Base-by-base conservation (phyloP, 2,797 vertebrate species). In the Miichthys miiuy region DNA sequence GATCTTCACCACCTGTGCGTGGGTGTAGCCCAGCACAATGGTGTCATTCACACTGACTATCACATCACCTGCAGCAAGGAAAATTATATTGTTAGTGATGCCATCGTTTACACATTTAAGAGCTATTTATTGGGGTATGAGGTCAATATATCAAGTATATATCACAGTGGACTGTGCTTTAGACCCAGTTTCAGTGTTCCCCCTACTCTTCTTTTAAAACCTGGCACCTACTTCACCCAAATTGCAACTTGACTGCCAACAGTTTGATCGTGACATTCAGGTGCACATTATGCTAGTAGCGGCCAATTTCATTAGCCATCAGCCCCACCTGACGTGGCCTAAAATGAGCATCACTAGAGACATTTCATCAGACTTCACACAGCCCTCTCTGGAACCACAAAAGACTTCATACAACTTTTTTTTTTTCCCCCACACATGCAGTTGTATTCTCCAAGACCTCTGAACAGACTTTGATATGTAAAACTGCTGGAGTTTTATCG, bases 1-100 rank as follows among this genome's bases (percentile, higher is more conserved):
- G 95, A 99, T 99, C 93, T 99, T 99, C 85, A 99, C 98, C 83
- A 99, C 98, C 91, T 99, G 97, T 61, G 98, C 98, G 1, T 99
- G 98, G 0, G 98, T 99, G 94, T 99, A 97, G 76, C 98, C 98
- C 91, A 99, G 95, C 77, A 99, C 98, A 5, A 98, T 98, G 75
- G 96, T 97, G 84, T 98, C 97, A 1, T 99, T 99, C 90, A 99
- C 98, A 16, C 97, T 98, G 75, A 99, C 98, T 21, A 99, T 99
- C 61, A 99, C 98, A 1, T 99, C 98, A 61, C 98, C 98, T 99
- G 91, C 14, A 77, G 70, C 66, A 69, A 48, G 42, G 34, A 61
- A 51, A 52, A 68, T 3, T 1, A 72, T 0, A 41, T 48, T 27
- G 44, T 91, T 54, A 87, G 58, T 25, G 13, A 70, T 67, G 21